Evolutionary conservation across 2,888 invertebrate species (phyloP), one percentile per base, ranked within the genome.

Genomic region (Orthonychiurus folsomi): DNA sequence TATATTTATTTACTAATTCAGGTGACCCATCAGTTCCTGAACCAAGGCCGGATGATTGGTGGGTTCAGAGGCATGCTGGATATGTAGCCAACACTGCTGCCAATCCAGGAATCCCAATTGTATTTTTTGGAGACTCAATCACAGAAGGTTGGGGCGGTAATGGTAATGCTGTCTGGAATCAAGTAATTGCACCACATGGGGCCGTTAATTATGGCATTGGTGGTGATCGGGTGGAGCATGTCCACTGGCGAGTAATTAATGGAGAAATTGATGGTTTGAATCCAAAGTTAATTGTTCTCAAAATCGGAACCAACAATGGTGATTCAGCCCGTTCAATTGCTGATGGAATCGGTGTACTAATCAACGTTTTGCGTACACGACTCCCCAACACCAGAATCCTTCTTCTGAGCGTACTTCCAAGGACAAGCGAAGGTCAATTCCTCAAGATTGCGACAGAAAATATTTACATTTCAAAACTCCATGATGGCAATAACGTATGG

Each of bases 181-280:
- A 64, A 23, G 60, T 66, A 23, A 69, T 68, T 37, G 64, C 60
- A 15, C 68, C 71, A 0, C 55, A 67, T 0, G 70, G 70, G 3
- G 62, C 66, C 1, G 68, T 64, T 3, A 69, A 71, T 59, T 71
- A 69, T 27, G 71, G 71, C 52, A 79, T 82, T 55, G 77, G 79
- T 23, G 80, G 79, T 2, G 82, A 82, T 72, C 76, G 78, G 64
- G 81, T 80, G 1, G 78, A 81, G 67, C 76, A 82, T 74, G 74
- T 82, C 5, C 73, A 81, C 15, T 82, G 81, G 81, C 71, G 82
- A 61, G 74, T 82, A 21, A 71, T 75, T 60, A 79, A 82, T 74
- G 81, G 81, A 55, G 81, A 81, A 73, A 68, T 81, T 27, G 80
- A 81, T 28, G 73, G 74, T 61, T 74, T 80, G 48, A 73, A 74